These are phyloP conservation scores for Lucinisca nassula DNA, from an alignment of 2,888 invertebrate species.

Conservation along the genomic window DNA sequence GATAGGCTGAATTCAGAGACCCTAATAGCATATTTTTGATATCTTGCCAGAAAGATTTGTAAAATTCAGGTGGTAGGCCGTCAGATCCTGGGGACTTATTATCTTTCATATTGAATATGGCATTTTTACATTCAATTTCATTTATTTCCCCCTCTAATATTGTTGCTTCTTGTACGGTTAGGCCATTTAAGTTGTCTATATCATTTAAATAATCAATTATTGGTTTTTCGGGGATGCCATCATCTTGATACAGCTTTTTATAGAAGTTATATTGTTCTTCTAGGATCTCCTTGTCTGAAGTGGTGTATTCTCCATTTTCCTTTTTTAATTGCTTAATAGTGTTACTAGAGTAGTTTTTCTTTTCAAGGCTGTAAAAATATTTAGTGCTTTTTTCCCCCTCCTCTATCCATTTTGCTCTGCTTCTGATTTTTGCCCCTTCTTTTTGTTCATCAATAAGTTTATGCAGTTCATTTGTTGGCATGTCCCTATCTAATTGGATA, in stretches of 20 bases:
- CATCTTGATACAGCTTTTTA: neutral
- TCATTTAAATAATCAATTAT: neutral
- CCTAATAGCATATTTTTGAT: neutral
- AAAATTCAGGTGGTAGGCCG: constrained; percentile 40
- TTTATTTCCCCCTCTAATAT: neutral
- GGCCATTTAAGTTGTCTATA: neutral
- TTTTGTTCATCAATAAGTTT: neutral
- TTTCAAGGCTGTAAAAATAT: constrained; percentile 87
- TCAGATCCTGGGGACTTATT: constrained; percentile 44
- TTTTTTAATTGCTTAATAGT: neutral
- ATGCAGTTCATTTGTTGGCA: neutral
- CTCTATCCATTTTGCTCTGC: neutral
- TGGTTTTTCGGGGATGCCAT: neutral
- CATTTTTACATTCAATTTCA: neutral
- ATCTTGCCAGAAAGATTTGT: constrained; percentile 24
- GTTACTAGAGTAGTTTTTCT: neutral
- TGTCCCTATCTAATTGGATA: neutral
- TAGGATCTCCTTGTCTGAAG: neutral
- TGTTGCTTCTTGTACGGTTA: neutral
- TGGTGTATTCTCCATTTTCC: neutral
- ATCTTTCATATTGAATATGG: constrained; percentile 28
- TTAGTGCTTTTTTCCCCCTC: constrained; percentile 9
- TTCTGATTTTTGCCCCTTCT: neutral
- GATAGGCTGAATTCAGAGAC: constrained; percentile 26
- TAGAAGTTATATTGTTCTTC: neutral